These are phyloP conservation scores for Rhombomys opimus DNA, from an alignment of 2,113 vertebrate species.

Conservation along the genomic window DNA sequence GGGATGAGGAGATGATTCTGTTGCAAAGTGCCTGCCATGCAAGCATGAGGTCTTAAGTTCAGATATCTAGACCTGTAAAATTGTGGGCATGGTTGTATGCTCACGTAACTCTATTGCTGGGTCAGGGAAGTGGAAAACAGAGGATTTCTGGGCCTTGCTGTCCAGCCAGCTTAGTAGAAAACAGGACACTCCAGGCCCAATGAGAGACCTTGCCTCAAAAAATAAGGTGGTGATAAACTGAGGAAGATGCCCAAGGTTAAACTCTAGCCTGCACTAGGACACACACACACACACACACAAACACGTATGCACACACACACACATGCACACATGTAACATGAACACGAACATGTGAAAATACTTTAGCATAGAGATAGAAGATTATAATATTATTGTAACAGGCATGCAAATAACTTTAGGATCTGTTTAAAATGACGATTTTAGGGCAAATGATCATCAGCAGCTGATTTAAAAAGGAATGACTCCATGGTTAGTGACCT, in stretches of 20 bases:
- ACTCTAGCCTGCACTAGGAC: neutral
- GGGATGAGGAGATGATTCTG: neutral
- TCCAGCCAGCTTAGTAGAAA: neutral
- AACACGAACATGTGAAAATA: neutral
- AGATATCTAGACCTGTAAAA: no score
- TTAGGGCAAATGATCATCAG: neutral
- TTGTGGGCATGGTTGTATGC: neutral
- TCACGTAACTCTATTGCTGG: neutral
- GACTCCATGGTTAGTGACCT: neutral
- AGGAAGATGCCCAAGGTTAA: neutral
- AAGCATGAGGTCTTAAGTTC: neutral
- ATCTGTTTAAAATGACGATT: slow-evolving; percentile 8
- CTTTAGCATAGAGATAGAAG: neutral
- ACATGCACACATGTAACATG: neutral
- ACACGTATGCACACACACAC: neutral
- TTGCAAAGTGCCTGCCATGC: neutral
- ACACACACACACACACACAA: neutral
- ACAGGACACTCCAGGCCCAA: neutral
- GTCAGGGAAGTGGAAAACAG: no score
- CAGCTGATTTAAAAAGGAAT: slow-evolving; percentile 30
- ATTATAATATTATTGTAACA: neutral
- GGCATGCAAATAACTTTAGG: slow-evolving; percentile 33
- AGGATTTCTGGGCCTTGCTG: neutral
- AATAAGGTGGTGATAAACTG: neutral
- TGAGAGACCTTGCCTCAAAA: neutral